phyloP scores from a whole-genome alignment of 2,797 vertebrate genomes.

The Typhlichthys eigenmanni region DNA sequence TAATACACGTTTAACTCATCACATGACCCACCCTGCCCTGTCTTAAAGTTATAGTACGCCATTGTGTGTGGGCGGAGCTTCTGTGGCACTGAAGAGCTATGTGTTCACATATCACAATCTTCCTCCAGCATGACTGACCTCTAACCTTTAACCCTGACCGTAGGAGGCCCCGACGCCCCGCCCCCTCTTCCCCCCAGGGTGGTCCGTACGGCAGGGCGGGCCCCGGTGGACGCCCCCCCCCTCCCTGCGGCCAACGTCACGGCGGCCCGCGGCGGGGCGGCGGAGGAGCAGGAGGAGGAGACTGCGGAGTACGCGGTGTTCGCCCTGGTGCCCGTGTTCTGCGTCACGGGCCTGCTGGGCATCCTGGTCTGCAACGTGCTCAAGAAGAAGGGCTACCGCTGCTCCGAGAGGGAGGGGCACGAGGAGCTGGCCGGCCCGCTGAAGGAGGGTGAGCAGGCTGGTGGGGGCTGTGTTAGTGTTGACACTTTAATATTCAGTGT shows the following conservation, averaged over 20 bases:
- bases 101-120: no score
- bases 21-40: no score
- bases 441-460: conserved; percentile 77
- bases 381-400: conserved; percentile 93
- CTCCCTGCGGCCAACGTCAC: conserved; percentile 75
- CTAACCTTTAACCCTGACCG: no score
- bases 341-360: conserved; percentile 91
- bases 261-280: conserved; percentile 47
- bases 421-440: conserved; percentile 71
- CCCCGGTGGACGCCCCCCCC: conserved; percentile 30
- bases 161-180: neutral
- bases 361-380: conserved; percentile 95
- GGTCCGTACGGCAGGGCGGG: conserved; percentile 69
- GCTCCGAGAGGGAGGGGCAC: conserved; percentile 81
- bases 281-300: conserved; percentile 86
- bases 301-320: conserved; percentile 87
- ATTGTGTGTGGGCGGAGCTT: no score
- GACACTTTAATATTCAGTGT: no score
- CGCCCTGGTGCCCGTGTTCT: conserved; percentile 91
- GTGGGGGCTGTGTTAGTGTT: neutral
- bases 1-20: no score
- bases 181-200: conserved; percentile 40
- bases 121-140: no score
- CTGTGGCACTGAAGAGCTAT: no score
- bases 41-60: no score